These are phyloP conservation scores for Myiagra hebetior DNA, from an alignment of 2,113 vertebrate species.

Conservation along the genomic window DNA sequence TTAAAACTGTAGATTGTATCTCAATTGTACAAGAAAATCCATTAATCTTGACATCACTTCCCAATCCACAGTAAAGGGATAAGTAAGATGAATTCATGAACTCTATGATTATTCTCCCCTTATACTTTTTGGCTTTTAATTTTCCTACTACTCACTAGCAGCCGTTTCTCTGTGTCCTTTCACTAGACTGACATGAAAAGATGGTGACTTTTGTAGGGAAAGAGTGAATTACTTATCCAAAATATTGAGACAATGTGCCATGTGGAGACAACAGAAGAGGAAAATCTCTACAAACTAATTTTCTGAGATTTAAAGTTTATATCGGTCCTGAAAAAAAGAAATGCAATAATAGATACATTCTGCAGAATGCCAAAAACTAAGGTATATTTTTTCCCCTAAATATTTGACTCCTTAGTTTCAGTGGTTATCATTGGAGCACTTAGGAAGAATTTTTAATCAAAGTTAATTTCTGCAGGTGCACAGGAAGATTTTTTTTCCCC, in stretches of 20 bases:
- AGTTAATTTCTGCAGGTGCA: constrained; percentile 4
- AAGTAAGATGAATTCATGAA: neutral
- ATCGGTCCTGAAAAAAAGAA: neutral
- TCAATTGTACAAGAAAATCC: neutral
- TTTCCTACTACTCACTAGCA: neutral
- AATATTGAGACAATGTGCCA: neutral
- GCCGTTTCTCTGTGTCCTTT: neutral
- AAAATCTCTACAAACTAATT: constrained; percentile 2
- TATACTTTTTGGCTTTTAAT: neutral
- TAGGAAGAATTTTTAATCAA: neutral
- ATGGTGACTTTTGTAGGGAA: neutral
- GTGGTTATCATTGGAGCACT: neutral
- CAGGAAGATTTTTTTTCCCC: neutral
- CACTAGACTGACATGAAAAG: neutral
- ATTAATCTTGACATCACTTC: neutral
- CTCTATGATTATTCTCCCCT: neutral
- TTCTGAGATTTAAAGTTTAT: neutral
- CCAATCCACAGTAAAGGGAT: neutral
- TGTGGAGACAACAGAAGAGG: neutral
- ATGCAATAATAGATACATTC: neutral
- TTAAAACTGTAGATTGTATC: neutral
- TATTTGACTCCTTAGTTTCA: neutral
- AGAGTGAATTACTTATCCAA: neutral
- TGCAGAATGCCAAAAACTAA: neutral
- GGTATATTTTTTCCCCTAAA: neutral